Base-by-base conservation (phyloP, 2,113 vertebrate genomes). In the Sarotherodon lohbergeri region DNA sequence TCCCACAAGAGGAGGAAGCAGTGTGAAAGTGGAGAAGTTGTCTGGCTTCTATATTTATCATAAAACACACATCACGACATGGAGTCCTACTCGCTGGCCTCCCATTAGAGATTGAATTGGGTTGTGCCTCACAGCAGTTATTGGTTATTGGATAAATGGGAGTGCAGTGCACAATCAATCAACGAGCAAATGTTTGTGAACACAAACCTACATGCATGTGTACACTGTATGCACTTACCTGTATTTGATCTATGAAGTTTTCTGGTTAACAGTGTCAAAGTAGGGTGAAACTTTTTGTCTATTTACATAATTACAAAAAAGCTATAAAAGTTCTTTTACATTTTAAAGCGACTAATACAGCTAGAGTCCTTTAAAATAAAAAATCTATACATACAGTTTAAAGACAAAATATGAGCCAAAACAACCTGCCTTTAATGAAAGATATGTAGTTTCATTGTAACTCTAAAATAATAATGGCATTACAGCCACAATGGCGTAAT, bases 31-130 rank as follows among this genome's bases (percentile, higher is more conserved):
- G 92, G 92, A 91, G 91, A 94, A 88, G 89, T 92, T 87, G 90
- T 88, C 82, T 86, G 90, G 82, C 61, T 89, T 91, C 92, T 91
- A 89, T 91, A 91, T 94, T 95, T 92, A 94, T 94, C 92, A 93
- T 90, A 84, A 95, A 95, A 92, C 92, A 93, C 91, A 90, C 87
- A 90, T 84, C 71, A 34, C 59, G 81, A 92, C 86, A 89, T 19
- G 16, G 56, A 84, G 63, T 52, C 86, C 63, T 22, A 32, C 91
- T 89, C 54, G 39, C 90, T 79, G 92, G 87, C 86, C 86, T 91
- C 90, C 80, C 68, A 89, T 89, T 89, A 91, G 81, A 89, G 85
- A 90, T 41, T 84, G 50, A 89, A 91, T 76, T 83, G 86, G 91
- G 86, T 90, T 91, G 90, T 71, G 88, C 82, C 82, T 87, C 80